Base-by-base conservation (phyloP, 2,888 invertebrate species). In the Apotomis capreana region DNA sequence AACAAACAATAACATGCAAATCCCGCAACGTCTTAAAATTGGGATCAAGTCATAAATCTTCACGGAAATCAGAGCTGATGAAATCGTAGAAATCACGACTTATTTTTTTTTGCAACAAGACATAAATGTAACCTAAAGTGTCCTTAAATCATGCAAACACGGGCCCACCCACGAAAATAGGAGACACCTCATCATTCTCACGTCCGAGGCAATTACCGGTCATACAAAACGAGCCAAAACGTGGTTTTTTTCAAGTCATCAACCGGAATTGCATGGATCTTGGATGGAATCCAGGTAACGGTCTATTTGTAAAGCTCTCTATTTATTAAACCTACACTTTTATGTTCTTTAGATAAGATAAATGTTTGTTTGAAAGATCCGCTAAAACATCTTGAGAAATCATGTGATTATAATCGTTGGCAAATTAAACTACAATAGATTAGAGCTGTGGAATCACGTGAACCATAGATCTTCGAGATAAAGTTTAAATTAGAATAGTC, bases 361-460 rank as follows among this genome's bases (percentile, higher is more conserved):
- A 72, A 72, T 68, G 68, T n/a, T 44, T 58, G 46, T 52, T 59
- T 68, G 72, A 63, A 49, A 63, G 68, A 68, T 67, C 71, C 71
- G 13, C 46, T 68, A 9, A 59, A 63, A 62, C 13, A 52, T 63
- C 62, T 80, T 79, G 80, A 80, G 80, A 77, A 78, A 74, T 84
- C 84, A 84, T 80, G 81, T 84, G 83, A 83, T 80, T 75, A 68
- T 78, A 64, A 74, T 74, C 70, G 67, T 70, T 68, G 60, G 71
- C 60, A 49, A 70, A 55, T 68, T 68, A 46, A 52, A 68, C 52
- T 49, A 62, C 40, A 68, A 52, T 70, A 65, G 8, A 36, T 60
- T 37, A 58, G 15, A 10, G 26, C 26, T 26, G 2, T 44, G 26
- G 36, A 1, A 12, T 12, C 6, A 58, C 6, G 10, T 6, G 44